Percentiles rank a stretch among this genome's conserved stretches.
Evolutionary conservation across 2,888 invertebrate species (phyloP).

Genomic region (Calliphora vomitoria): DNA sequence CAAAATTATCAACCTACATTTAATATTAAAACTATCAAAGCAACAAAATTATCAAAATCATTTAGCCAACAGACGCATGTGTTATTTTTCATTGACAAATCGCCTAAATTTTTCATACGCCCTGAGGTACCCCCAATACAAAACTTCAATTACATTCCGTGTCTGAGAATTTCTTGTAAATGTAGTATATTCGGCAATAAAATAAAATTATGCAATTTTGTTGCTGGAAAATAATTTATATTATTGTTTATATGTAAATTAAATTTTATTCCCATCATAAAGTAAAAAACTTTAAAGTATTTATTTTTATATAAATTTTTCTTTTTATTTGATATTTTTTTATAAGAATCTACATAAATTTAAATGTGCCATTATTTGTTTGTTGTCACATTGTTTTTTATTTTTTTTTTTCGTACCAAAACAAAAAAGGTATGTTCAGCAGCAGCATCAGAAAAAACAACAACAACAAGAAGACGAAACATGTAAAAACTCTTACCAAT

Average conservation of each 20-base stretch:
- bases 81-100: background rate
- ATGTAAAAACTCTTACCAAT: background rate
- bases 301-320: constrained; percentile 19
- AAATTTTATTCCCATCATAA: constrained; percentile 1
- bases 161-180: background rate
- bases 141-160: background rate
- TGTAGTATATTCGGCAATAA: background rate
- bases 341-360: constrained; percentile 54
- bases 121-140: background rate
- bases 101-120: background rate
- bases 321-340: background rate
- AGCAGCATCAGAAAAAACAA: background rate
- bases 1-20: no score
- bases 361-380: constrained; percentile 58
- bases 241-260: background rate
- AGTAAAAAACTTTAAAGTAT: constrained; percentile 20
- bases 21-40: no score
- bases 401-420: background rate
- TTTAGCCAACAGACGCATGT: background rate
- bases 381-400: constrained; percentile 43
- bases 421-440: constrained; percentile 5
- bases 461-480: constrained; percentile 18
- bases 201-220: background rate
- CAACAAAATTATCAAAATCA: background rate
- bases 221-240: background rate